These are phyloP conservation scores for Centrocercus urophasianus DNA, from an alignment of 2,113 vertebrate genomes.

Conservation along the genomic window DNA sequence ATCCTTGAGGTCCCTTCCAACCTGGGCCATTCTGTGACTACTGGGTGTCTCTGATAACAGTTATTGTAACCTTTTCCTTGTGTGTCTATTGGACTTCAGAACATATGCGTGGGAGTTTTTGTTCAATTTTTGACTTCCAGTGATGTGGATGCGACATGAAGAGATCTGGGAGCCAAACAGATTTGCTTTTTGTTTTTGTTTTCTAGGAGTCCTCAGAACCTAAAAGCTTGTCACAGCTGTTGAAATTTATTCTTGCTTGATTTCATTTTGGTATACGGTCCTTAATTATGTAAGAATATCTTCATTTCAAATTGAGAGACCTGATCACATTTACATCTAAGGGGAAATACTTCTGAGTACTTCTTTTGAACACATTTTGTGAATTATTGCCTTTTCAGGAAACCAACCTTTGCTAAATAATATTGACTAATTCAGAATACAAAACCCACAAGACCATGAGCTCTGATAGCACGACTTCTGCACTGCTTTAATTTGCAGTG, in stretches of 20 bases:
- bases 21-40: neutral
- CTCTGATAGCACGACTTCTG: neutral
- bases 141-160: neutral
- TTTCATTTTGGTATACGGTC: neutral
- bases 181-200: neutral
- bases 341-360: neutral
- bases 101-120: neutral
- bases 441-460: neutral
- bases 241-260: neutral
- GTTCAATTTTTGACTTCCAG: neutral
- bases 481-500: slow-evolving; percentile 15
- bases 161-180: neutral
- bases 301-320: neutral
- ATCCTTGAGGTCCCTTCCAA: too few species aligned
- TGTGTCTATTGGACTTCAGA: neutral
- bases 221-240: neutral
- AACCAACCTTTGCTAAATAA: slow-evolving; percentile 46
- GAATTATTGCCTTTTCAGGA: slow-evolving; percentile 54
- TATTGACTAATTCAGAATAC: slow-evolving; percentile 9
- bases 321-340: neutral
- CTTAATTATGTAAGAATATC: neutral
- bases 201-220: neutral
- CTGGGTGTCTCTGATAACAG: neutral
- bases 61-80: neutral
- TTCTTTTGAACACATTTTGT: neutral